phyloP scores from a whole-genome alignment of 2,888 invertebrate genomes.

The Notodonta dromedarius region DNA sequence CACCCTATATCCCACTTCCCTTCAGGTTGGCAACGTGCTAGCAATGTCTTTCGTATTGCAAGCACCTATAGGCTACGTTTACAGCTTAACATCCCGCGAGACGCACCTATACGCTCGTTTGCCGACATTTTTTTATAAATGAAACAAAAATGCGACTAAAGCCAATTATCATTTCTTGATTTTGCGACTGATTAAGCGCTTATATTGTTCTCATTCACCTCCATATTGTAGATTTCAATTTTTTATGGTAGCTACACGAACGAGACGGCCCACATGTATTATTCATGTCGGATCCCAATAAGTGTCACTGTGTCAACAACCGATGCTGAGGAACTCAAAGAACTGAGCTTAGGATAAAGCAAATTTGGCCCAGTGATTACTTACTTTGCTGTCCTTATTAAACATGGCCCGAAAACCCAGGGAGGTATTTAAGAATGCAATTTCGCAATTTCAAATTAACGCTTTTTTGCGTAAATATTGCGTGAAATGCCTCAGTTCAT shows the following conservation, averaged over 20 bases:
- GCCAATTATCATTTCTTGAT: too few species aligned
- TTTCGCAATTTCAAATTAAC: conserved; percentile 11
- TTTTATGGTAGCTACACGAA: conserved; percentile 3
- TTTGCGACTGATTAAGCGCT: too few species aligned
- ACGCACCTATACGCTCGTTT: too few species aligned
- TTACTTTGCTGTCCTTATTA: neutral
- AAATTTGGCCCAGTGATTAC: conserved; percentile 20
- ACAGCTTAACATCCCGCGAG: too few species aligned
- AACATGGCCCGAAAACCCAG: neutral
- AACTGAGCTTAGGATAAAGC: conserved; percentile 31
- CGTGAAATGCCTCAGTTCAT: conserved; percentile 22
- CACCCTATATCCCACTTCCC: too few species aligned
- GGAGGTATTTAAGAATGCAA: conserved; percentile 13
- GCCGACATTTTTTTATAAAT: too few species aligned
- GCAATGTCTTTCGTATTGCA: too few species aligned
- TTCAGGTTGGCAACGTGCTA: too few species aligned
- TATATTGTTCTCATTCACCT: too few species aligned
- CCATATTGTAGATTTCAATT: conserved; percentile 5
- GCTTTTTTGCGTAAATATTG: conserved; percentile 9
- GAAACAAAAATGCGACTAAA: too few species aligned
- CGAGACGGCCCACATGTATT: conserved; percentile 46
- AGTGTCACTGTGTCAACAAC: conserved; percentile 62
- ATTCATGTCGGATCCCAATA: conserved; percentile 64
- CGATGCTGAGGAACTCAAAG: conserved; percentile 51
- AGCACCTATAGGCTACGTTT: too few species aligned